Base-by-base conservation (phyloP, 2,113 vertebrate genomes). In the Orycteropus afer region DNA sequence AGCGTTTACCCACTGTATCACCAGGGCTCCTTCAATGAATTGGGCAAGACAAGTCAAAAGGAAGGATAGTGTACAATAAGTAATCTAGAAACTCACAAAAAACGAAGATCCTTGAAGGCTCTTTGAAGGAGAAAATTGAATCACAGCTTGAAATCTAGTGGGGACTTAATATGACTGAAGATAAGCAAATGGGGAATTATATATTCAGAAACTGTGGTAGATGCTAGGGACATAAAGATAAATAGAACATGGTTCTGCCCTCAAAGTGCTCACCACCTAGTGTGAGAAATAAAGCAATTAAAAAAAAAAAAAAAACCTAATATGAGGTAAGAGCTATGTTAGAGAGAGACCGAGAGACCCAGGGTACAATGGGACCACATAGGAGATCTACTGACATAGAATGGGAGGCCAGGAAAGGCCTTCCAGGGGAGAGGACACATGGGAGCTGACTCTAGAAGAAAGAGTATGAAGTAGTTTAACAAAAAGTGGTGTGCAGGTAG, bases 101-200 rank as follows among this genome's bases (percentile, higher is more conserved):
- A 85, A 15, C 73, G 87, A 57, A 59, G n/a, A 55, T 14, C 23
- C 22, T 84, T 78, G 22, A 74, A 42, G 34, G n/a, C n/a, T n/a
- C 37, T n/a, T 45, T 29, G 55, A 92, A 81, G 51, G 23, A 81
- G 37, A 57, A 94, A 89, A 86, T 22, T 18, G 92, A 88, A 49
- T 81, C 63, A 22, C 22, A 37, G 49, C 63, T 89, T 83, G 14
- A 93, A 86, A 94, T 51, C n/a, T 76, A 29, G 12, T 86, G 80
- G 76, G 42, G 53, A 86, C 29, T 45, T 85, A 42, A 88, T 7
- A 76, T 90, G 25, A 5, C 40, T 65, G 69, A 80, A 77, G 32
- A 86, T 55, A 79, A 74, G 65, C 53, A 83, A 89, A 81, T 63
- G 1, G 12, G 20, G 12, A 29, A 77, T 85, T 88, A 42, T 63